A percentile compares a stretch with the other conserved stretches of the same genome.
These are phyloP conservation scores for Kradibia gibbosae DNA, from an alignment of 1,140 invertebrate species.

Conservation along the genomic window DNA sequence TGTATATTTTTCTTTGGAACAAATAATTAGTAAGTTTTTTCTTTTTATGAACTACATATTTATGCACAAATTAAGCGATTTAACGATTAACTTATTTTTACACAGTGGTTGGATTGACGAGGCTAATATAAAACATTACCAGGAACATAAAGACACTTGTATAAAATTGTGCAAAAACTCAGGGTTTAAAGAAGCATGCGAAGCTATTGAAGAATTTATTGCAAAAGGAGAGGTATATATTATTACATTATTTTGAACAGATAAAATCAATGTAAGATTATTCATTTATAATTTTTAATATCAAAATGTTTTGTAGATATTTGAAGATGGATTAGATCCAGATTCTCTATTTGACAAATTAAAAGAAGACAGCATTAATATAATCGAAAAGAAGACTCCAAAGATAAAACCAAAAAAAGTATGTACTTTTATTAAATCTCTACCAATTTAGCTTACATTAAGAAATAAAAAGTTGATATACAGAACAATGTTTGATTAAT, in stretches of 20 bases:
- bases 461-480: no score
- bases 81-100: constrained; percentile 55
- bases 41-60: constrained; percentile 22
- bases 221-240: constrained; percentile 78
- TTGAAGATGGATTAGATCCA: constrained; percentile 73
- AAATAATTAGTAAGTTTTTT: constrained; percentile 92
- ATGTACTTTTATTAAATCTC: constrained; percentile 28
- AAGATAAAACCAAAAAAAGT: constrained; percentile 74
- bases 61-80: constrained; percentile 1
- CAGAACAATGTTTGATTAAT: no score
- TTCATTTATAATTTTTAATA: constrained; percentile 31
- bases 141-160: constrained; percentile 85
- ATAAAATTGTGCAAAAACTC: constrained; percentile 84
- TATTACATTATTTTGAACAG: background rate
- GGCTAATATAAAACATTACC: constrained; percentile 87
- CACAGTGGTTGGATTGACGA: constrained; percentile 93
- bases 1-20: constrained; percentile 96
- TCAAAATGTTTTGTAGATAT: constrained; percentile 58
- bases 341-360: constrained; percentile 83
- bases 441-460: background rate
- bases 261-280: no score
- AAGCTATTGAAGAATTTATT: constrained; percentile 89
- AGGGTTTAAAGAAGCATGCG: constrained; percentile 88
- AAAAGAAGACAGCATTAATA: constrained; percentile 72
- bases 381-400: constrained; percentile 71